Conservation (phyloP, 2,888 invertebrate genomes). For the Gari tellinella region DNA sequence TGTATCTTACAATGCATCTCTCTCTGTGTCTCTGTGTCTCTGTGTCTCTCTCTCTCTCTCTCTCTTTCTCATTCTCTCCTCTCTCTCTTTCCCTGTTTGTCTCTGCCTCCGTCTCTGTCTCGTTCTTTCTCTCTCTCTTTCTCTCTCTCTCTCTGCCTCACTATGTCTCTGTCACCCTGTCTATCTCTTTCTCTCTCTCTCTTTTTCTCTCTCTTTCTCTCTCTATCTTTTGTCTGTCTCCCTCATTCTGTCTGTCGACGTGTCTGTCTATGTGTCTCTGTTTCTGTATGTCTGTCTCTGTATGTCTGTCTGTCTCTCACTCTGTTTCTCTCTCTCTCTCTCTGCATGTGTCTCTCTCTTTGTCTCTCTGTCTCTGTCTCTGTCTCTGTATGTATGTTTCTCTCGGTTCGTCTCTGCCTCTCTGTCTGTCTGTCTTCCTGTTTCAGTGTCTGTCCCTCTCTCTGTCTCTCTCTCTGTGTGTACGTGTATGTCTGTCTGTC, state of each 20-base stretch:
- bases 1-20: too few species aligned
- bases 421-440: too few species aligned
- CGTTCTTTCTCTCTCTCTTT: conserved; percentile 8
- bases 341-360: conserved; percentile 13
- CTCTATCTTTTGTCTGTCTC: too few species aligned
- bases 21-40: too few species aligned
- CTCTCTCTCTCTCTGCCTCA: conserved; percentile 1
- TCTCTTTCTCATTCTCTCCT: neutral
- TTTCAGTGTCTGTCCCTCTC: conserved; percentile 40
- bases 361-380: conserved; percentile 25
- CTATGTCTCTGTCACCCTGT: neutral
- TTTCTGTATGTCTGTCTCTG: conserved; percentile 3
- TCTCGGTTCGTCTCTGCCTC: too few species aligned
- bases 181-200: conserved; percentile 28
- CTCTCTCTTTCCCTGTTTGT: neutral
- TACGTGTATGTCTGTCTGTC: too few species aligned
- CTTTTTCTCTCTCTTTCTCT: conserved; percentile 7
- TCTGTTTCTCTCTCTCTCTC: neutral
- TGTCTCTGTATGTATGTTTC: conserved; percentile 27
- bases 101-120: conserved; percentile 7
- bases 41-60: conserved; percentile 1
- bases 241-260: too few species aligned
- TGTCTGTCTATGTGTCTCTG: conserved; percentile 3
- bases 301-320: conserved; percentile 1
- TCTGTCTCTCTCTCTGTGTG: conserved; percentile 42